Base-by-base conservation (phyloP, 2,888 invertebrate genomes). In the Cantharis rufa region DNA sequence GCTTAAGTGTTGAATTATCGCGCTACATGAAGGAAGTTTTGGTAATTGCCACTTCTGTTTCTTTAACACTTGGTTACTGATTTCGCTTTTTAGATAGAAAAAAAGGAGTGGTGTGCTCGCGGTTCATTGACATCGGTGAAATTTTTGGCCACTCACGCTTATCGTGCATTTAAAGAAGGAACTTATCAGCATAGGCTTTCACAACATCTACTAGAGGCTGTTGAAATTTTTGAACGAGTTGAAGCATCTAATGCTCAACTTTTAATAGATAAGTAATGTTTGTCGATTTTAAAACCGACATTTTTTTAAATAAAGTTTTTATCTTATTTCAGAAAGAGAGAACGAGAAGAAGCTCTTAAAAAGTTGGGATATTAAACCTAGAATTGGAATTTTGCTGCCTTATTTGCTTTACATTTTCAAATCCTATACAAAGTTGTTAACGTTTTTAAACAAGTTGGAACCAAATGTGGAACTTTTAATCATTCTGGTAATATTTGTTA, bases 201-300 rank as follows among this genome's bases (percentile, higher is more conserved):
- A 10, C 87, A 86, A 72, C 87, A 89, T 84, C 87, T 91, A 86
- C 87, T 89, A 80, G 90, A 91, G 79, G 90, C 90, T 5, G 89
- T 90, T 81, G 81, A 82, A 18, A 85, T 84, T 13, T 83, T 88
- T 72, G 84, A 85, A 80, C 9, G 64, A 13, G 24, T 66, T 18
- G 64, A 66, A 66, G 48, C 5, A n/a, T 48, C 48, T 4, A 48
- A 48, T 2, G 48, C 48, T n/a, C 48, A 48, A 48, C 48, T 48
- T 48, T 48, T 48, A 48, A 48, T 48, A 48, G 48, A 48, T 7
- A 48, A n/a, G 48, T 48, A 48, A 48, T 48, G n/a, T 7, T n/a
- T n/a, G 1, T 48, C 7, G 5, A 9, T 11, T 48, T 7, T n/a
- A n/a, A 48, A 5, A 13, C 5, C 7, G 7, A 48, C 2, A 48